Base-by-base conservation (phyloP, 2,888 invertebrate species). In the Leuctra nigra region DNA sequence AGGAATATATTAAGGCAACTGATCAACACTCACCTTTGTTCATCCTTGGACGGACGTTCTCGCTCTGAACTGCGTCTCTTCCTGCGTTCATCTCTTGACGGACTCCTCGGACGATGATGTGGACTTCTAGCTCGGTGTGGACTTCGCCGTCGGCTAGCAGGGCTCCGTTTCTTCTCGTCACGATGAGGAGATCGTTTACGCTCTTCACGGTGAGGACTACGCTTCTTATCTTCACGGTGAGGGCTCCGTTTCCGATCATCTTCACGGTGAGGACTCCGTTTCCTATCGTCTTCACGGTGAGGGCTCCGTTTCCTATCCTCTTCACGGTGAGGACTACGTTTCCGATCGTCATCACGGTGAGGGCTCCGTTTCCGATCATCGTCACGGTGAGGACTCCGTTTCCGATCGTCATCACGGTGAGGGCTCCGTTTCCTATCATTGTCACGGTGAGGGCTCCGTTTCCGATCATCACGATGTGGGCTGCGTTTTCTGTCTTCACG, bases 111-210 rank as follows among this genome's bases (percentile, higher is more conserved):
- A 13, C 46, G 13, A 14, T 46, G 25, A 11, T 47, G 22, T 13
- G 55, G 55, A 25, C 55, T 55, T 25, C 55, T 35, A 48, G 22
- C 22, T 23, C 18, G n/a, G 20, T 16, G 6, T 4, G 53, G 53
- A 38, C 53, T 53, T 7, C 24, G 23, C 9, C 53, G 36, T 14
- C 39, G 16, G 13, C 36, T 36, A 16, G 13, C 36, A 13, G 36
- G 16, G 36, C 36, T 36, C 16, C 36, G 36, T 14, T 16, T 13
- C 4, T 16, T 4, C 16, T 36, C 36, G 36, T 36, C 36, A 3
- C 13, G 36, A 36, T 4, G 4, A 36, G 36, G 36, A 11, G 4
- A 14, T 36, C 36, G 36, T 14, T 4, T 13, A 4, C 36, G 4
- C 13, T 36, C 36, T 4, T 36, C 36, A 1, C n/a, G 35, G 16